These are phyloP conservation scores for Nemopilema nomurai DNA, from an alignment of 30 jellyfish, hydroid and myxozoan species.

Conservation along the genomic window DNA sequence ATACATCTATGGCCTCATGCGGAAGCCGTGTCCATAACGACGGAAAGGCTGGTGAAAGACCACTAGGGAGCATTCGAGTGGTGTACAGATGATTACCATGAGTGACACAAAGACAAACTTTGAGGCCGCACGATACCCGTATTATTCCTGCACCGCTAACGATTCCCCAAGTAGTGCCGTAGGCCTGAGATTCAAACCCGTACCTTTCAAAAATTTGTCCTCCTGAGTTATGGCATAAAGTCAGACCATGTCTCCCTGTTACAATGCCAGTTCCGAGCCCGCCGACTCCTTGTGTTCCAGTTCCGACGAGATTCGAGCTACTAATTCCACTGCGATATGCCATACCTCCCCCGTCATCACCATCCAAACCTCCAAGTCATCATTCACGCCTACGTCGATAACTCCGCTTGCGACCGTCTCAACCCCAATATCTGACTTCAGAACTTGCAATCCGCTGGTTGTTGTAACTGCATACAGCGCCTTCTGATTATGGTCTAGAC, in stretches of 20 bases:
- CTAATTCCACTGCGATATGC: conserved; percentile 19
- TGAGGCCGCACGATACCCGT: conserved; percentile 4
- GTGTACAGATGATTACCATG: not conserved
- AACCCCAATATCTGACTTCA: not conserved
- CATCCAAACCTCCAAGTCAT: conserved; percentile 30
- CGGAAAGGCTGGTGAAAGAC: conserved; percentile 21
- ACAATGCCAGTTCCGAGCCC: not conserved
- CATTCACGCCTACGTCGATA: conserved; percentile 21
- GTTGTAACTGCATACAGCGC: conserved; percentile 11
- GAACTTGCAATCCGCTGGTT: not conserved
- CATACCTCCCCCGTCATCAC: not conserved
- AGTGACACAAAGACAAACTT: not conserved
- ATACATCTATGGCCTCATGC: conserved; percentile 1
- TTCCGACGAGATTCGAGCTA: conserved; percentile 19
- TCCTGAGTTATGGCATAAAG: not conserved
- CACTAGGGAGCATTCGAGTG: conserved; percentile 13
- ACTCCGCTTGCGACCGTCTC: not conserved
- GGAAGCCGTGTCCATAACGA: not conserved
- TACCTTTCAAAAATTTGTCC: not conserved
- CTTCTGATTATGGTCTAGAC: not conserved
- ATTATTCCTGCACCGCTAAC: not conserved
- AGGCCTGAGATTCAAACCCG: not conserved
- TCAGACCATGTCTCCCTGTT: conserved; percentile 38
- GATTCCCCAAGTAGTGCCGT: not conserved
- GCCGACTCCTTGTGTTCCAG: not conserved